Percentiles rank a stretch among this genome's conserved stretches.
Evolutionary conservation across 2,888 invertebrate species (phyloP).

Genomic region (Caenorhabditis panamensis): DNA sequence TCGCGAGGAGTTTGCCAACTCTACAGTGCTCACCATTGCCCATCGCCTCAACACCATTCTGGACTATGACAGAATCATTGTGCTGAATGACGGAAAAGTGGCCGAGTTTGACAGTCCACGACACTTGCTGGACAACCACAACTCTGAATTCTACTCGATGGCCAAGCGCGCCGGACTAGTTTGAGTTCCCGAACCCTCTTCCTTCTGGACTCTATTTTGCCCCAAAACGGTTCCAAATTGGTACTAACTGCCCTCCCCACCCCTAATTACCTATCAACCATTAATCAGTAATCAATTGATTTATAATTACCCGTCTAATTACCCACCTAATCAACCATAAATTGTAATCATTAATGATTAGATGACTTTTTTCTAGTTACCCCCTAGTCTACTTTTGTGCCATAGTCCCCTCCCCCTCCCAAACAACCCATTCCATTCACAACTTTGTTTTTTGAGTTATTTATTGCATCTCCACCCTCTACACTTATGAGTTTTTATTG

Average conservation of each 20-base stretch:
- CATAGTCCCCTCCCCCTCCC: conserved; percentile 5
- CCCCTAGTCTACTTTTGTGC: conserved; percentile 4
- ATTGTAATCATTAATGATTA: not conserved
- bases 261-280: not conserved
- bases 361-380: too few species aligned
- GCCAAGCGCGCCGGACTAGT: conserved; percentile 80
- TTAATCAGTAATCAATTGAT: too few species aligned
- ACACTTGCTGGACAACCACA: conserved; percentile 79
- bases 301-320: not conserved
- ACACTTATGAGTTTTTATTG: conserved; percentile 14
- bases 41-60: conserved; percentile 94
- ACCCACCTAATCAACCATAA: not conserved
- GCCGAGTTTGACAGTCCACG: conserved; percentile 82
- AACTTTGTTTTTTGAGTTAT: too few species aligned
- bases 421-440: too few species aligned
- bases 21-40: conserved; percentile 93
- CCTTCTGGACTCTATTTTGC: too few species aligned
- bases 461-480: not conserved
- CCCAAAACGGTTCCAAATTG: not conserved
- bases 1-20: conserved; percentile 88
- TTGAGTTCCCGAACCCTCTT: too few species aligned
- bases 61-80: conserved; percentile 86
- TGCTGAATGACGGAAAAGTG: conserved; percentile 82
- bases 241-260: too few species aligned
- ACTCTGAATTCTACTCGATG: conserved; percentile 82